Conservation (phyloP, 2,888 invertebrate genomes). For the Priocnemis perturbator region DNA sequence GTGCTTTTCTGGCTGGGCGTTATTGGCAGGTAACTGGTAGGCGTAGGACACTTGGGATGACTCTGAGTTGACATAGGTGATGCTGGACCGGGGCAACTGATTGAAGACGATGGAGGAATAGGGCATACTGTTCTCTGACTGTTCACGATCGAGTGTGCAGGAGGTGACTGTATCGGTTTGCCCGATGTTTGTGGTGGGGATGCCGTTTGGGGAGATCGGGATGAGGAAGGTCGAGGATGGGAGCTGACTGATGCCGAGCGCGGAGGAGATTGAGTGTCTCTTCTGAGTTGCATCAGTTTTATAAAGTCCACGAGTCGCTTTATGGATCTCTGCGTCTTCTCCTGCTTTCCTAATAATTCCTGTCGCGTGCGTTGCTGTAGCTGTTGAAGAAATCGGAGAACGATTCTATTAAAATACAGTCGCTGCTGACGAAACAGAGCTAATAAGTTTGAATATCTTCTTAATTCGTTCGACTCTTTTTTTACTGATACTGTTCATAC, state of each 20-base stretch:
- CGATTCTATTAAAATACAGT: background rate
- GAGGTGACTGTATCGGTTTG: slow-evolving; percentile 44
- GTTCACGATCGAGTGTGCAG: slow-evolving; percentile 43
- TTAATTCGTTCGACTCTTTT: slow-evolving; percentile 15
- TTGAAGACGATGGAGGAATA: slow-evolving; percentile 58
- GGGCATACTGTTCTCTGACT: slow-evolving; percentile 42
- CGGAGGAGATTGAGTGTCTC: slow-evolving; percentile 54
- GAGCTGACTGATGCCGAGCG: slow-evolving; percentile 64
- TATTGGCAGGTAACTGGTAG: slow-evolving; percentile 55
- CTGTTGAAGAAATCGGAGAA: slow-evolving; percentile 49
- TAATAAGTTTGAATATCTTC: slow-evolving; percentile 17
- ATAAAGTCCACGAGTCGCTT: slow-evolving; percentile 72
- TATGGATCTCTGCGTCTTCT: slow-evolving; percentile 72
- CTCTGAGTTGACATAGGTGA: slow-evolving; percentile 58
- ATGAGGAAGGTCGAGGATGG: slow-evolving; percentile 71
- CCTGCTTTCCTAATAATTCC: slow-evolving; percentile 71
- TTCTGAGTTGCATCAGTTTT: slow-evolving; percentile 68
- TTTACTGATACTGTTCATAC: slow-evolving; percentile 30
- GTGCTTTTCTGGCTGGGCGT: slow-evolving; percentile 53
- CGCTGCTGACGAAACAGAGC: too few species aligned
- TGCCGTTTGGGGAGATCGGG: slow-evolving; percentile 64
- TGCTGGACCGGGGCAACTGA: slow-evolving; percentile 57
- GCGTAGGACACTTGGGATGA: slow-evolving; percentile 53
- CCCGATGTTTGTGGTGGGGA: slow-evolving; percentile 52
- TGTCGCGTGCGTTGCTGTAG: slow-evolving; percentile 70